A percentile compares a stretch with the other conserved stretches of the same genome.
These are phyloP conservation scores for Ochropleura leucogaster DNA, from an alignment of 2,888 invertebrate species.

Conservation along the genomic window DNA sequence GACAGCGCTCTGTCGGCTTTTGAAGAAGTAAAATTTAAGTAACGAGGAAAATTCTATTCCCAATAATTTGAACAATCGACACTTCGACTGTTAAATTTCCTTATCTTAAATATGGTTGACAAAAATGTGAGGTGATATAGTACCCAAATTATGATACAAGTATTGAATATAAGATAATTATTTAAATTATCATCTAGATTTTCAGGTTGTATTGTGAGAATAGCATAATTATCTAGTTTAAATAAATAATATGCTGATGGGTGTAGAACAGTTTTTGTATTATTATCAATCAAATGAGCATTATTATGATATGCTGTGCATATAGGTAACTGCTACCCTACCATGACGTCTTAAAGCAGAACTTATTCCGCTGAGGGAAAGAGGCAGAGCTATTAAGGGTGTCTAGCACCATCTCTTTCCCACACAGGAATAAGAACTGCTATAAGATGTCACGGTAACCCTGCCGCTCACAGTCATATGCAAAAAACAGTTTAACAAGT, in stretches of 20 bases:
- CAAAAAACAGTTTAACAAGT: not conserved
- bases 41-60: not conserved
- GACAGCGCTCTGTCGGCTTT: not conserved
- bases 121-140: too few relatives aligned
- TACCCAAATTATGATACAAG: not conserved
- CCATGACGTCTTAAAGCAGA: too few relatives aligned
- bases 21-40: constrained; percentile 1
- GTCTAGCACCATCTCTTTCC: too few relatives aligned
- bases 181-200: not conserved
- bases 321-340: not conserved
- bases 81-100: not conserved
- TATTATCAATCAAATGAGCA: not conserved
- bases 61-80: not conserved
- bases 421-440: too few relatives aligned
- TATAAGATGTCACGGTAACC: too few relatives aligned
- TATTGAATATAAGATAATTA: not conserved
- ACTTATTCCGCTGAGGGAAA: too few relatives aligned
- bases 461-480: not conserved
- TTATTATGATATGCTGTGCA: not conserved
- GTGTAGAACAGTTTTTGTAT: not conserved
- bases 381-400: too few relatives aligned
- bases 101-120: too few relatives aligned
- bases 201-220: not conserved
- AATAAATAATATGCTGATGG: too few relatives aligned
- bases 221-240: not conserved